Evolutionary conservation across 2,888 invertebrate species (phyloP), one percentile per base, ranked within the genome.

Genomic region (Lepidochitona cinerea): DNA sequence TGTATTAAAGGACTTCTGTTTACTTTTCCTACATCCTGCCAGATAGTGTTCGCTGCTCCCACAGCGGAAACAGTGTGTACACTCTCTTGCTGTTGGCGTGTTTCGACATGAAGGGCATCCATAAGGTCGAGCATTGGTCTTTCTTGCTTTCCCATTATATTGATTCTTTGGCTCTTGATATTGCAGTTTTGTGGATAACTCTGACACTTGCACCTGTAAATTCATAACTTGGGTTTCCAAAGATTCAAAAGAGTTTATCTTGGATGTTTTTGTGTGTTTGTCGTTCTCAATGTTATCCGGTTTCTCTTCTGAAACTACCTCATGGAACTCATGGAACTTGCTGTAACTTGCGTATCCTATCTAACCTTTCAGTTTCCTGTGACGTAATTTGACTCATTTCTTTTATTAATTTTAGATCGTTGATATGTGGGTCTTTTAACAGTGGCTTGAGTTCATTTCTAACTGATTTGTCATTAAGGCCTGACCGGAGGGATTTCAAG

Each of bases 391-490:
- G 26, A 18, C 64, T 33, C 26, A 72, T 37, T 6, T 35, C 29
- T 29, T 37, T 35, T 14, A 72, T 72, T 29, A 72, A 35, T 18
- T 72, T 68, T 36, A 67, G 29, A 41, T 72, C 72, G 18, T 26
- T 29, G 14, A 68, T 36, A 1, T 29, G 9, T 37, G 41, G 54
- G 35, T 37, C 54, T 37, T 68, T 35, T 68, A 72, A 36, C 7
- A 53, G 53, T n/a, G 33, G 68, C n/a, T 33, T 68, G 14, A 72
- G 36, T 37, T 68, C 68, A n/a, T 72, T 68, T 36, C 72, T 9
- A 26, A 68, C 53, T 29, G 68, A 37, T 1, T 36, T 18, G 33
- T 2, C 59, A 23, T 36, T 26, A 32, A 72, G 37, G 5, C 72
- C 72, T 29, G 72, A 68, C 14, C 36, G 12, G 9, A 72, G 36